Evolutionary conservation across 2,113 vertebrate genomes (phyloP), one percentile per base, ranked within the genome.

Genomic region (Caretta caretta): DNA sequence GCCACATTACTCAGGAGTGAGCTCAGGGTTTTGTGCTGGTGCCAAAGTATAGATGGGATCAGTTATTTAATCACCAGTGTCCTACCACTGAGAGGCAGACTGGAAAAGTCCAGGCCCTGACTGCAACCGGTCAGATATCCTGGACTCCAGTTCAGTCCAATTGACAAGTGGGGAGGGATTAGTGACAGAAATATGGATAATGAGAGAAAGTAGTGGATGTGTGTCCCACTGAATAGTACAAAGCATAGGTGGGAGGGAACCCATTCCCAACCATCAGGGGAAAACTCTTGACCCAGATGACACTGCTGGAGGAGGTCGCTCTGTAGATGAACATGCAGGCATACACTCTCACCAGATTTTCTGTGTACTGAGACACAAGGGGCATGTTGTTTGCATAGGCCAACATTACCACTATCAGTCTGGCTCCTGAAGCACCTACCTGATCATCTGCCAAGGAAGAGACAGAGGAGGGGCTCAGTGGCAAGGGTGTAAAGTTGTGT

Each of bases 81-180:
- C 56, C 25, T 57, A 10, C 10, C 56, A 57, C 56, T 57, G 27
- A 57, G 56, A 57, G 56, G 56, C 17, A 69, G 62, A 69, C 5
- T 0, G 20, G 20, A 16, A 56, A 35, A 16, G 16, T 16, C 49
- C 14, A 2, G 8, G n/a, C 54, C 13, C n/a, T 38, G 31, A 6
- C 11, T 7, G 0, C 49, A 20, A 12, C 12, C 10, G 8, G 27
- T 29, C 11, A 31, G 54, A 46, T 10, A 11, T 5, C 12, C 25
- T 2, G 4, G 13, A 22, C 76, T 17, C 48, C 35, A 9, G 27
- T 49, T 69, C 11, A 57, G n/a, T 53, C 59, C 51, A 1, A 14
- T 3, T 4, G 17, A 48, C 46, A 49, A 29, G 88, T 27, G 9
- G 22, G 16, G 50, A 46, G 20, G 48, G n/a, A 4, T 20, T 53